phyloP scores from a whole-genome alignment of 64 coral and sea anemone genomes.

The Pocillopora damicornis region DNA sequence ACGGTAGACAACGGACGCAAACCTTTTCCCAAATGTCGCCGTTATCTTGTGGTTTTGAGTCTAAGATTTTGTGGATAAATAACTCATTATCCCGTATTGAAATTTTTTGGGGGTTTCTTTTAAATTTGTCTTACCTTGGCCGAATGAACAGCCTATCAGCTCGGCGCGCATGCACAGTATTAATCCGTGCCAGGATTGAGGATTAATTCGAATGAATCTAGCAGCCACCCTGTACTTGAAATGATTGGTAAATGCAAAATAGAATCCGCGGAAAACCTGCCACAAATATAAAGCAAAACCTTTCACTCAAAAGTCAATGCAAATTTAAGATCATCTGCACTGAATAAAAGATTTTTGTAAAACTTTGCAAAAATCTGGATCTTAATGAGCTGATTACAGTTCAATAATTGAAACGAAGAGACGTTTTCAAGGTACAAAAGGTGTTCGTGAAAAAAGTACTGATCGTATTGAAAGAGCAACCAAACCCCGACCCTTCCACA shows the following conservation, averaged over 20 bases:
- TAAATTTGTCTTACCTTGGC: slow-evolving; percentile 52
- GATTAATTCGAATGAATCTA: slow-evolving; percentile 57
- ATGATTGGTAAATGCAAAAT: slow-evolving; percentile 42
- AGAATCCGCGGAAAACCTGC: slow-evolving; percentile 58
- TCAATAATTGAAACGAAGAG: no score
- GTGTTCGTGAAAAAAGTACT: no score
- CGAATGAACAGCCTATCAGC: slow-evolving; percentile 73
- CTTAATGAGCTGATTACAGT: no score
- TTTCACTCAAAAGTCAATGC: background rate
- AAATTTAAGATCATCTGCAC: no score
- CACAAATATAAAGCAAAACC: background rate
- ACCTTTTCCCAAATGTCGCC: background rate
- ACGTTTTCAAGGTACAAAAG: no score
- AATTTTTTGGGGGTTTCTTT: background rate
- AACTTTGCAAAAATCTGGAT: no score
- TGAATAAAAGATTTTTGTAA: no score
- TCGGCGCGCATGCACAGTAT: slow-evolving; percentile 77
- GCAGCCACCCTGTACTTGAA: slow-evolving; percentile 66
- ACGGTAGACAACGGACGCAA: no score
- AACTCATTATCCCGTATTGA: no score
- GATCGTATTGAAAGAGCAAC: no score
- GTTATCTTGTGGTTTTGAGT: background rate
- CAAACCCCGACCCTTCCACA: no score
- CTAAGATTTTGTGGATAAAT: no score
- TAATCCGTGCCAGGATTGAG: slow-evolving; percentile 50